Conservation (phyloP, 2,888 invertebrate species). For the Rhagonycha lutea region DNA sequence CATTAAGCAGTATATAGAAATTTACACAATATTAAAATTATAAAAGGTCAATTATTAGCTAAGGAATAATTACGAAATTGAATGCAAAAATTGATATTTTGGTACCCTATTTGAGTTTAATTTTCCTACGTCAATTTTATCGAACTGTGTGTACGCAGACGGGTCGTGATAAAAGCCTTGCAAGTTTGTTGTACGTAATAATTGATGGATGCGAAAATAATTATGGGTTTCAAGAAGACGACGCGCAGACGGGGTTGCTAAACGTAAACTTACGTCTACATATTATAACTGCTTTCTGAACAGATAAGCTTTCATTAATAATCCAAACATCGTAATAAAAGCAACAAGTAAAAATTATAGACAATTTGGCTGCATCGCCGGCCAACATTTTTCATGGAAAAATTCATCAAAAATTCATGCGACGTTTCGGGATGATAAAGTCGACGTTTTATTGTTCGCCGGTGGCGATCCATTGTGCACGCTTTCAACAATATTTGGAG, state of each 20-base stretch:
- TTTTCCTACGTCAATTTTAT: background rate
- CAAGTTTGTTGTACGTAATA: background rate
- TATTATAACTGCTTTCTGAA: background rate
- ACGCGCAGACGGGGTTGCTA: background rate
- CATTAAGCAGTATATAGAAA: background rate
- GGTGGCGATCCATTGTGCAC: background rate
- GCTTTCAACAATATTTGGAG: background rate
- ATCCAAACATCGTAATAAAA: background rate
- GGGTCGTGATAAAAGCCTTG: background rate
- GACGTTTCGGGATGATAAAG: background rate
- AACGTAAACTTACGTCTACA: background rate
- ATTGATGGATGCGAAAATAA: background rate
- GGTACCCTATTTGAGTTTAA: background rate
- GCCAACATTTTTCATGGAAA: background rate
- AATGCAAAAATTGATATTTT: too few species aligned
- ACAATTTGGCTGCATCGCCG: background rate
- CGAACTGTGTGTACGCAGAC: too few species aligned
- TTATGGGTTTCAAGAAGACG: background rate
- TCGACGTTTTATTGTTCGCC: background rate
- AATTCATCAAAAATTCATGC: background rate
- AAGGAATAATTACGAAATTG: too few species aligned
- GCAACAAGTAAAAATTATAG: background rate
- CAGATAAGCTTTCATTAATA: background rate
- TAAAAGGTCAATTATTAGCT: background rate
- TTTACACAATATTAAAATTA: background rate